Base-by-base conservation (phyloP, 1,140 invertebrate genomes). In the Drosophila ercepeae region DNA sequence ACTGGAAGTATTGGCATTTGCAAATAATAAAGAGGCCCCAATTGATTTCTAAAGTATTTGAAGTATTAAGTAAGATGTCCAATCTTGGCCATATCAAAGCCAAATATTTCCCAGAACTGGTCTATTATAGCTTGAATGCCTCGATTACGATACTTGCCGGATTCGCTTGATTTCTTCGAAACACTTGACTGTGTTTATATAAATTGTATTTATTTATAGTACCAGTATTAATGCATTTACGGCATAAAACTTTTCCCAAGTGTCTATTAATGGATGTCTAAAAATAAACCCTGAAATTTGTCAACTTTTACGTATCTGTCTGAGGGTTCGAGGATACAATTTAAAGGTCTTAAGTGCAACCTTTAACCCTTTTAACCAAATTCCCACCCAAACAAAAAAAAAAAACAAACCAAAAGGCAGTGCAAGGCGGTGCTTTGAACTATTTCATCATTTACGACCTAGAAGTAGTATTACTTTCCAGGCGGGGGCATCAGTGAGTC, bases 1-100 rank as follows among this genome's bases (percentile, higher is more conserved):
- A 77, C 77, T 81, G 81, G 68, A 86, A 86, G 67, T 63, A 81
- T 88, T 86, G 76, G 73, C 76, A 81, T 74, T 88, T 86, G 61
- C 52, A 73, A 65, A 69, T 70, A 21, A 21, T 32, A 32, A 32
- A 11, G 9, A 6, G 14, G 5, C 21, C 16, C 2, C 16, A 7
- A 2, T 4, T 11, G 39, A 16, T 42, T 18, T 6, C 39, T 7
- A 7, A 16, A 39, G 14, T 39, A 13, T 32, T 32, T 7, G 7
- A 16, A 39, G 14, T 39, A 13, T 32, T 32, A 32, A 41, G 59
- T 29, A 23, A 29, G 14, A 42, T 64, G 25, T 14, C n/a, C 13
- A 5, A 5, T 11, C 6, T 49, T 39, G 36, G 7, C 0, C 57
- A 16, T 29, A 14, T 44, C 27, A 65, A 44, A 27, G 45, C 7